A percentile compares a stretch with the other conserved stretches of the same genome.
phyloP scores from a whole-genome alignment of 2,113 vertebrate genomes.

The Ptilorrhoa leucosticta region DNA sequence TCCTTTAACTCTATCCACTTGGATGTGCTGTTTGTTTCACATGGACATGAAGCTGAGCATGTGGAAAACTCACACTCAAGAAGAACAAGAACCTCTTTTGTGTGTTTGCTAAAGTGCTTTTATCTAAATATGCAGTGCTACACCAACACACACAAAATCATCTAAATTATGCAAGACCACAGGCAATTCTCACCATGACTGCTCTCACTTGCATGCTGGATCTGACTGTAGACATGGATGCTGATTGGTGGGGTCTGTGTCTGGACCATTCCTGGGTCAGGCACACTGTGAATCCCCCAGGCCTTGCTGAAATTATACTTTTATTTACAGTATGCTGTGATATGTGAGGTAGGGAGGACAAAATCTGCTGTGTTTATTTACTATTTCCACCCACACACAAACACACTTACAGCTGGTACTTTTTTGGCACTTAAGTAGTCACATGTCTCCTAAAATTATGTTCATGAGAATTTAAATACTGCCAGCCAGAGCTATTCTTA shows the following conservation, averaged over 20 bases:
- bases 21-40: background rate
- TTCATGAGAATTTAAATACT: background rate
- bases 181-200: background rate
- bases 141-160: background rate
- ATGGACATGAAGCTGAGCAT: fast-evolving
- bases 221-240: background rate
- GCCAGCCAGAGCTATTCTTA: background rate
- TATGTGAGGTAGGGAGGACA: background rate
- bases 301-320: background rate
- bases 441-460: background rate
- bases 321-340: background rate
- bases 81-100: background rate
- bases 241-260: background rate
- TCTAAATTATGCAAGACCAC: background rate
- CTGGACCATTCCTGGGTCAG: background rate
- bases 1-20: background rate
- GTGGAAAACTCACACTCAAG: background rate
- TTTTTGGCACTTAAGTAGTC: background rate
- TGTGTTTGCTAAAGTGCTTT: background rate
- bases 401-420: background rate
- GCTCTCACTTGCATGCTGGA: fast-evolving
- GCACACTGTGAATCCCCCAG: background rate
- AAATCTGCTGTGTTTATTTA: background rate
- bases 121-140: background rate
- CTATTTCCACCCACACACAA: background rate